A percentile compares a stretch with the other conserved stretches of the same genome.
These are phyloP conservation scores for Capitulum mitella DNA, from an alignment of 2,888 invertebrate species.

Conservation along the genomic window DNA sequence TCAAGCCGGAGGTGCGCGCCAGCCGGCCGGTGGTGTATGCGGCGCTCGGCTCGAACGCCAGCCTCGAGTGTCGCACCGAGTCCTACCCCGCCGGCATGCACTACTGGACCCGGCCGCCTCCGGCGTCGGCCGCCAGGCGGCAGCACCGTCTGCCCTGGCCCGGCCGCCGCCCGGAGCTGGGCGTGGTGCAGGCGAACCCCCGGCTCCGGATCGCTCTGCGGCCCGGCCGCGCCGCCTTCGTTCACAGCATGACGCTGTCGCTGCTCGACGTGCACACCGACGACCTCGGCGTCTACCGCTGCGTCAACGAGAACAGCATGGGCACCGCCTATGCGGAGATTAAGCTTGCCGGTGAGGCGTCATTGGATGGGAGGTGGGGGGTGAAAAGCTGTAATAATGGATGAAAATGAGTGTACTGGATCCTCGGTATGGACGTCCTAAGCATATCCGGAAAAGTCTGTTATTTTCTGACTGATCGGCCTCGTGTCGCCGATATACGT, in stretches of 20 bases:
- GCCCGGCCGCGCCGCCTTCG: background rate
- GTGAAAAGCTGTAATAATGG: too few species aligned
- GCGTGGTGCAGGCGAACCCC: background rate
- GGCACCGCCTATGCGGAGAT: background rate
- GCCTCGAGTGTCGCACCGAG: constrained; percentile 80
- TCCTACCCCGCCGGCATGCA: constrained; percentile 84
- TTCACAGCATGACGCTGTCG: background rate
- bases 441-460: too few species aligned
- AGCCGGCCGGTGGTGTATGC: constrained; percentile 50
- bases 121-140: background rate
- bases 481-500: too few species aligned
- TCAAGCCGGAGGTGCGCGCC: background rate
- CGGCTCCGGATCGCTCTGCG: background rate
- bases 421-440: too few species aligned
- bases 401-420: too few species aligned
- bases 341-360: background rate
- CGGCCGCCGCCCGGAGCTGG: background rate
- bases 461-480: too few species aligned
- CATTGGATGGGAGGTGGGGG: too few species aligned
- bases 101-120: constrained; percentile 37
- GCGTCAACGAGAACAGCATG: background rate
- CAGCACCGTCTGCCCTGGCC: background rate
- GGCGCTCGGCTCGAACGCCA: constrained; percentile 71
- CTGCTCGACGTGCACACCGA: background rate
- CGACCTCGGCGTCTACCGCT: background rate